Conservation (phyloP, 2,888 invertebrate species). For the Andricus curvator region DNA sequence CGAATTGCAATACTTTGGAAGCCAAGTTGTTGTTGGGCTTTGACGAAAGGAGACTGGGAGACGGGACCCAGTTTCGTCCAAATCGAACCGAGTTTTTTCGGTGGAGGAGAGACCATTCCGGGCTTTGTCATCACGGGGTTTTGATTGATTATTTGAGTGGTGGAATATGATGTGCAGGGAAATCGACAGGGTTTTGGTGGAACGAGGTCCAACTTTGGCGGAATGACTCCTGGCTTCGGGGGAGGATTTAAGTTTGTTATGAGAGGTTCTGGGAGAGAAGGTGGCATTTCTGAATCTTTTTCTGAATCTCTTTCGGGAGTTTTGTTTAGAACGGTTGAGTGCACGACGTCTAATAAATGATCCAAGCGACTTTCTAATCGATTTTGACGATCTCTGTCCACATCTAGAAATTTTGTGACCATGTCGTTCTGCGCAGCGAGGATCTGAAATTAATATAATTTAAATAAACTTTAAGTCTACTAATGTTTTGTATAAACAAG, state of each 20-base stretch:
- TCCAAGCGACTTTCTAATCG: slow-evolving; percentile 74
- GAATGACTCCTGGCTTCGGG: slow-evolving; percentile 71
- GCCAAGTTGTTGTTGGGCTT: slow-evolving; percentile 74
- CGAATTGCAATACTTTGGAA: slow-evolving; percentile 56
- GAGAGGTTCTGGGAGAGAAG: slow-evolving; percentile 55
- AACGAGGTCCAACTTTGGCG: slow-evolving; percentile 74
- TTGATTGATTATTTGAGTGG: slow-evolving; percentile 68
- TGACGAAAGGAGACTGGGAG: slow-evolving; percentile 74
- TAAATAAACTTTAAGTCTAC: slow-evolving; percentile 6
- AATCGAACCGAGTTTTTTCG: slow-evolving; percentile 66
- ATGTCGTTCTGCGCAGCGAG: slow-evolving; percentile 74
- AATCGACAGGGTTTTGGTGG: slow-evolving; percentile 76
- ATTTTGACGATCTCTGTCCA: slow-evolving; percentile 74
- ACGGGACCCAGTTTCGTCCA: slow-evolving; percentile 76
- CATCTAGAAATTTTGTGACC: slow-evolving; percentile 72
- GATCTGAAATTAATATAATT: slow-evolving; percentile 62
- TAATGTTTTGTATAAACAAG: neutral
- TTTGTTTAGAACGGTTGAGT: slow-evolving; percentile 70
- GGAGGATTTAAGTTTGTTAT: slow-evolving; percentile 71
- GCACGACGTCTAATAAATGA: slow-evolving; percentile 73
- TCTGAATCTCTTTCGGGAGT: slow-evolving; percentile 62
- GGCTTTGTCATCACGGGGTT: slow-evolving; percentile 69
- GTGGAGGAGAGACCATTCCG: slow-evolving; percentile 71
- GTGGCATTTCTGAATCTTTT: slow-evolving; percentile 53
- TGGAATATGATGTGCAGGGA: slow-evolving; percentile 68